Evolutionary conservation across 2,888 invertebrate genomes (phyloP), one percentile per base, ranked within the genome.

Genomic region (Endomychus coccineus): DNA sequence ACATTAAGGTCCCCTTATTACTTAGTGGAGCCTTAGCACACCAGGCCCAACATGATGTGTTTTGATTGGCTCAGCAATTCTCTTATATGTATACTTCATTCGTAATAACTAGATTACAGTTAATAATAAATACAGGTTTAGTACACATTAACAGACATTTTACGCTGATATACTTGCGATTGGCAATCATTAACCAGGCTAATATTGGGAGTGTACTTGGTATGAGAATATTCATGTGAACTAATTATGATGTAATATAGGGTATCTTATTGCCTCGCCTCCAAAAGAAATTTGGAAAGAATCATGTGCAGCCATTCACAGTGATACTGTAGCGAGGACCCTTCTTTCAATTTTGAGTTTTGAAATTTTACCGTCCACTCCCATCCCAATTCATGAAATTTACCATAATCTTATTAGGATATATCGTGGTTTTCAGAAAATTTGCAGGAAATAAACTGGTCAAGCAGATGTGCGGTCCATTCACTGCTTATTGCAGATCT

Each of bases 261-360:
- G 59, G 58, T 45, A 41, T 54, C 64, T 67, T 49, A 66, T 66
- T 64, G 65, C 64, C 71, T 67, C 62, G 62, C 59, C 57, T 59
- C 65, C 54, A 34, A 16, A n/a, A n/a, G 5, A 14, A 43, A 37
- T 34, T 32, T 38, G 50, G 63, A 61, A 43, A 56, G 68, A 71
- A 67, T 71, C 70, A 67, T 63, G 72, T 73, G 75, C 75, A 75
- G 75, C 75, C 75, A 75, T 75, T 74, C 75, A 74, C 71, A 66
- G 61, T 68, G n/a, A 73, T 69, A 68, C 70, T 64, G 51, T 48
- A 47, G 63, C 62, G 66, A 68, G 62, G 70, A 66, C 64, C 64
- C 65, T 59, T 54, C 37, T 6, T 40, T 40, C 41, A 34, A 55
- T 56, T 59, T 53, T 39, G 48, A 55, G 50, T 54, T 49, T 50